These are phyloP conservation scores for Hemibagrus guttatus DNA, from an alignment of 2,797 vertebrate genomes.

Conservation along the genomic window DNA sequence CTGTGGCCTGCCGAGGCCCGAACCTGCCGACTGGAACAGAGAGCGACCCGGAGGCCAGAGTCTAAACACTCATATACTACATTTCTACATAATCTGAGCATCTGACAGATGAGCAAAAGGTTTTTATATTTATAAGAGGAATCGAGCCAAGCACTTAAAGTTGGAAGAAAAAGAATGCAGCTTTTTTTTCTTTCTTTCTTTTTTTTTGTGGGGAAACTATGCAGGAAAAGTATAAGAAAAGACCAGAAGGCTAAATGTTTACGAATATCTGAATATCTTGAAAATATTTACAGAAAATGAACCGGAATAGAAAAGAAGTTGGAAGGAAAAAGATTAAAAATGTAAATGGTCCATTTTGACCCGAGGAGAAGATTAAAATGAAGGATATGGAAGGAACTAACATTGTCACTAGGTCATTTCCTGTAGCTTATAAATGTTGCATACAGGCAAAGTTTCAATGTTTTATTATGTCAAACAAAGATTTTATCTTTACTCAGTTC, in stretches of 20 bases:
- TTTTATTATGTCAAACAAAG: neutral
- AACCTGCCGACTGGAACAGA: slow-evolving; percentile 83
- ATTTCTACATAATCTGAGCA: neutral
- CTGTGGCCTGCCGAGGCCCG: slow-evolving; percentile 86
- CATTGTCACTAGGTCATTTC: neutral
- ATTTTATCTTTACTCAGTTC: neutral
- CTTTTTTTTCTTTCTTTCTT: no score
- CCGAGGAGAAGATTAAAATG: neutral
- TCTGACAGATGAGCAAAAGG: no score
- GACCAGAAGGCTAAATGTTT: no score
- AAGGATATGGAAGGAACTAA: neutral
- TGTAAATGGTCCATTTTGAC: neutral
- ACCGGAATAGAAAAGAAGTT: neutral
- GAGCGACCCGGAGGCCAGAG: neutral
- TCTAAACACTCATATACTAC: no score
- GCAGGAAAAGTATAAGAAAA: no score
- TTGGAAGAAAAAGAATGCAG: neutral
- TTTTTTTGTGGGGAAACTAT: no score
- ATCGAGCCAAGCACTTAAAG: neutral
- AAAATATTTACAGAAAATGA: no score
- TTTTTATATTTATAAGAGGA: slow-evolving; percentile 1
- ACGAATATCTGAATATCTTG: no score
- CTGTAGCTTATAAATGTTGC: neutral
- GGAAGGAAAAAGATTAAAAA: neutral
- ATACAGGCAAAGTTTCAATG: neutral